Percentiles rank a stretch among this genome's conserved stretches.
phyloP scores from a whole-genome alignment of 2,797 vertebrate genomes.

The Neostethus bicornis region DNA sequence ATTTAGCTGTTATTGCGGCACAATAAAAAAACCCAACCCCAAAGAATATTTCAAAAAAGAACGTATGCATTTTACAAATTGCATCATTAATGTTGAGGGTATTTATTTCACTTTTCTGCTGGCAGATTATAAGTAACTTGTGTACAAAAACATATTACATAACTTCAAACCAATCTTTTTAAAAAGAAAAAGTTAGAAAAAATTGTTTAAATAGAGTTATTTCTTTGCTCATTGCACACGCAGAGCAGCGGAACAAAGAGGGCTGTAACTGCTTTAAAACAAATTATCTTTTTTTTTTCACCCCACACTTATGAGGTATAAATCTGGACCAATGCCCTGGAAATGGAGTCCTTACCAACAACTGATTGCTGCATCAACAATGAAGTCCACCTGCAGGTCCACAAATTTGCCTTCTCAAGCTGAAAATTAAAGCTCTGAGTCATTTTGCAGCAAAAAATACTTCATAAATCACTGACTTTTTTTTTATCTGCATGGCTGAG shows the following conservation, averaged over 20 bases:
- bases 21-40: too few species aligned
- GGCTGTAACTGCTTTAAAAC: slow-evolving; percentile 3
- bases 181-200: not conserved
- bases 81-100: not conserved
- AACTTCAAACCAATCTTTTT: not conserved
- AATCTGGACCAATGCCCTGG: not conserved
- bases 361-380: slow-evolving; percentile 26
- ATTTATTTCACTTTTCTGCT: not conserved
- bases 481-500: slow-evolving; percentile 16
- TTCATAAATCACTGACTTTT: slow-evolving; percentile 9
- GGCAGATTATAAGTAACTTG: not conserved
- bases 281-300: not conserved
- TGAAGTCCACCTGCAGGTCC: slow-evolving; percentile 18
- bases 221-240: not conserved
- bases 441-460: slow-evolving; percentile 19
- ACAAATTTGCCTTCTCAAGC: slow-evolving; percentile 9
- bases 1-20: not conserved
- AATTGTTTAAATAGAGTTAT: slow-evolving; percentile 3
- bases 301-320: slow-evolving; percentile 10
- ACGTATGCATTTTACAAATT: not conserved
- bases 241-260: not conserved
- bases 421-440: slow-evolving; percentile 25
- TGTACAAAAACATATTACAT: not conserved
- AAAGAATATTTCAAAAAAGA: not conserved
- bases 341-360: slow-evolving; percentile 29